phyloP scores from a whole-genome alignment of 1,140 invertebrate species.

The Atta cephalotes region DNA sequence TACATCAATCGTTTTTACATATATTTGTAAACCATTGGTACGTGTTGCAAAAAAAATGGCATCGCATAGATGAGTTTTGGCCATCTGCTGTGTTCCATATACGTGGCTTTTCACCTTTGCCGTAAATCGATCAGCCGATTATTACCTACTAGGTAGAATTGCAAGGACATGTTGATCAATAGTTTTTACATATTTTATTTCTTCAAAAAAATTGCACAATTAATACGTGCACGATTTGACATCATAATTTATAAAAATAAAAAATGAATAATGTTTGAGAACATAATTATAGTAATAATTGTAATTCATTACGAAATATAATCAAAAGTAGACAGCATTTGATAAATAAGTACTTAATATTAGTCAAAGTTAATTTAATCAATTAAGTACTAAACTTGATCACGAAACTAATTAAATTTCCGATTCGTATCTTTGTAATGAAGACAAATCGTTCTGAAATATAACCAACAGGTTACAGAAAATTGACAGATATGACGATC shows the following conservation, averaged over 20 bases:
- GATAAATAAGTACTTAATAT: not conserved
- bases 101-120: constrained; percentile 84
- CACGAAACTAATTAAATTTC: not conserved
- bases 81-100: constrained; percentile 80
- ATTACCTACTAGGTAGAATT: not conserved
- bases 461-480: not conserved
- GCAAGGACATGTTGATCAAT: not conserved
- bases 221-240: not conserved
- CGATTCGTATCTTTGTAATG: not conserved
- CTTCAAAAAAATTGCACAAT: not conserved
- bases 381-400: not conserved
- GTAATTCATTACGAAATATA: not conserved
- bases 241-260: not conserved
- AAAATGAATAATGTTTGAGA: not conserved
- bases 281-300: no score
- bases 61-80: constrained; percentile 82
- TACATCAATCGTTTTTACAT: not conserved
- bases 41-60: constrained; percentile 64
- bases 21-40: not conserved
- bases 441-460: not conserved
- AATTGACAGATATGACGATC: not conserved
- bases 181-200: not conserved
- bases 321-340: not conserved
- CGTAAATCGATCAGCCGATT: constrained; percentile 59
- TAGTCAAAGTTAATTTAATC: constrained; percentile 28